A percentile compares a stretch with the other conserved stretches of the same genome.
phyloP scores from a whole-genome alignment of 2,797 vertebrate species.

The Martes flavigula region DNA sequence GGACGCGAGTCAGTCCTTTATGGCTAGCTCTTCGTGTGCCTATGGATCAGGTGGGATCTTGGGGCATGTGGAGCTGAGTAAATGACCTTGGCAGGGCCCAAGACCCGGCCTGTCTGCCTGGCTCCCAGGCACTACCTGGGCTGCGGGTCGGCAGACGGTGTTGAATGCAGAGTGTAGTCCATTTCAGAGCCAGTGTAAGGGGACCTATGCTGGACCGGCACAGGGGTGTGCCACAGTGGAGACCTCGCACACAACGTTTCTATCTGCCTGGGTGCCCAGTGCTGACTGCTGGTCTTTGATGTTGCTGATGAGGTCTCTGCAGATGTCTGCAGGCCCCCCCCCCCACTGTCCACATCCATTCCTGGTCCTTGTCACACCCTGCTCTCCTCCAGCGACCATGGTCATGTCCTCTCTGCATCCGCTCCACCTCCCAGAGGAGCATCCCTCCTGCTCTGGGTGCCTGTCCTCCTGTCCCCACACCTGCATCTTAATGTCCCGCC shows the following conservation, averaged over 20 bases:
- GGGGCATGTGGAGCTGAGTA: not conserved
- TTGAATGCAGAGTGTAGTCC: not conserved
- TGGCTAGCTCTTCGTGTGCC: not conserved
- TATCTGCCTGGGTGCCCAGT: fast-evolving
- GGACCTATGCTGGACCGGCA: too few species aligned
- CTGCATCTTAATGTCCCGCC: not conserved
- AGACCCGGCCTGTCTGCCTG: not conserved
- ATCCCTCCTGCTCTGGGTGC: too few species aligned
- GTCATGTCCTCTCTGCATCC: not conserved
- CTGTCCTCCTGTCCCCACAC: not conserved
- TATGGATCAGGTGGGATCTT: not conserved
- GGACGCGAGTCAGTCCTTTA: fast-evolving
- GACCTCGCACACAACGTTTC: fast-evolving
- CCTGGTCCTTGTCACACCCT: not conserved
- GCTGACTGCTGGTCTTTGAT: too few species aligned
- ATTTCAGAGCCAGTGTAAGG: not conserved
- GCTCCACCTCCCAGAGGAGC: not conserved
- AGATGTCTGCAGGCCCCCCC: not conserved
- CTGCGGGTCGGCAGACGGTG: fast-evolving
- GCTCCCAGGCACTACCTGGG: fast-evolving
- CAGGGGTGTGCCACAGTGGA: fast-evolving
- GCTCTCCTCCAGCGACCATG: not conserved
- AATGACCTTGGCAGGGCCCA: too few species aligned
- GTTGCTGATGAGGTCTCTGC: not conserved
- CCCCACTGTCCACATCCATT: not conserved